Conservation (phyloP, 2,113 vertebrate genomes). For the Dasypus novemcinctus region DNA sequence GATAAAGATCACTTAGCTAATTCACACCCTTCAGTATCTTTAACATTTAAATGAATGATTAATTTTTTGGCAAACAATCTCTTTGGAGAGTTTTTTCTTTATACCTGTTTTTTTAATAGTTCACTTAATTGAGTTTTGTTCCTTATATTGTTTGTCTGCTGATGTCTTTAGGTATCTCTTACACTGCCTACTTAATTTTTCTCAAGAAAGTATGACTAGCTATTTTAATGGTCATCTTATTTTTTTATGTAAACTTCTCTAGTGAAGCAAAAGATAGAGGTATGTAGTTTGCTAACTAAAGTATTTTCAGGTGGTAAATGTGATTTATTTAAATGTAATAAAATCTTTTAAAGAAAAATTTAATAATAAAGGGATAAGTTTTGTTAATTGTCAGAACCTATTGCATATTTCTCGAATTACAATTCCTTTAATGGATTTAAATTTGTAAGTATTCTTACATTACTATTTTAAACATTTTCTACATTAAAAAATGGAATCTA, state of each 20-base stretch:
- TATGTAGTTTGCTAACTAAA: neutral
- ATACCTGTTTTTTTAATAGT: neutral
- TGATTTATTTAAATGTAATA: neutral
- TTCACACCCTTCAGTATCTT: neutral
- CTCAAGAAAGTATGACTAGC: neutral
- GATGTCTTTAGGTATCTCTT: neutral
- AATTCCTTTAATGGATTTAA: neutral
- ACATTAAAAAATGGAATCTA: neutral
- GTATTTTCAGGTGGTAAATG: neutral
- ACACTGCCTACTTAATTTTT: constrained; percentile 1
- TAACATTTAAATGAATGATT: neutral
- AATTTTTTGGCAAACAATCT: neutral
- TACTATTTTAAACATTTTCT: neutral
- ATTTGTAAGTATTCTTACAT: neutral
- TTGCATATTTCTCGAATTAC: neutral
- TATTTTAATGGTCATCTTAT: neutral
- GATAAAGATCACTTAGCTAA: neutral
- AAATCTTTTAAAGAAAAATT: neutral
- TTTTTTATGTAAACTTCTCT: neutral
- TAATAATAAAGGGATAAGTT: neutral
- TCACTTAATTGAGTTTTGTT: neutral
- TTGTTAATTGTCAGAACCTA: neutral
- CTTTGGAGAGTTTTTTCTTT: neutral
- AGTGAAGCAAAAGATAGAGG: neutral
- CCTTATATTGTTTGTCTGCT: neutral